Evolutionary conservation across 2,797 vertebrate genomes (phyloP).

Genomic region (Valencia hispanica): DNA sequence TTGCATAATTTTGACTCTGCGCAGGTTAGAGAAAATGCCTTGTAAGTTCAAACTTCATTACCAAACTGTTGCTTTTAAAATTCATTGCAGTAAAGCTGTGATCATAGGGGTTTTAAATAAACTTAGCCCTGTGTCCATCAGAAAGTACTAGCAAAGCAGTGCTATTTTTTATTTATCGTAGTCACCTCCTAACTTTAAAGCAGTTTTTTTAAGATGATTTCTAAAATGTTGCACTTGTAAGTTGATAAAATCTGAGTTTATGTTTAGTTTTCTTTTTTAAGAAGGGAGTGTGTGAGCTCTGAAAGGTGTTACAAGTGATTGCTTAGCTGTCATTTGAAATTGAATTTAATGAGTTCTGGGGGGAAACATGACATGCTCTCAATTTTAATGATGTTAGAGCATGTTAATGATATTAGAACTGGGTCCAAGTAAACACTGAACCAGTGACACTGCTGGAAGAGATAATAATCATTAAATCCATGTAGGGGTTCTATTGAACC

Average conservation of each 20-base stretch:
- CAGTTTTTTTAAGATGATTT: neutral
- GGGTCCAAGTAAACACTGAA: neutral
- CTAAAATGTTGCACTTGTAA: neutral
- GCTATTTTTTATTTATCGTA: neutral
- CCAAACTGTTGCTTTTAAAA: neutral
- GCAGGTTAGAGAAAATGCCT: neutral
- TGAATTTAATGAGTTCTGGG: neutral
- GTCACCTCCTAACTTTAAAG: too few relatives aligned
- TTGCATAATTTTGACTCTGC: neutral
- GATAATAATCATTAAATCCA: neutral
- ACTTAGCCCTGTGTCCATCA: neutral
- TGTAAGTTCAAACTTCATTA: neutral
- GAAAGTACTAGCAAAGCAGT: neutral
- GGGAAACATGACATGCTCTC: neutral
- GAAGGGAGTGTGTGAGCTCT: neutral
- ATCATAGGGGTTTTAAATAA: neutral
- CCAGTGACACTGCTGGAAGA: neutral
- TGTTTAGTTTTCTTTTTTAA: neutral
- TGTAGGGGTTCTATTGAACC: neutral
- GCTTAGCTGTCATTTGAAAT: neutral
- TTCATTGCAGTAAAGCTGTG: neutral
- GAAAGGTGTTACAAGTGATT: neutral
- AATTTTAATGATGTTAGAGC: neutral
- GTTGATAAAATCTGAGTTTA: neutral
- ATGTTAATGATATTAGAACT: neutral